These are phyloP conservation scores for Heterodera schachtii DNA, from an alignment of 1,140 invertebrate species.

Conservation along the genomic window DNA sequence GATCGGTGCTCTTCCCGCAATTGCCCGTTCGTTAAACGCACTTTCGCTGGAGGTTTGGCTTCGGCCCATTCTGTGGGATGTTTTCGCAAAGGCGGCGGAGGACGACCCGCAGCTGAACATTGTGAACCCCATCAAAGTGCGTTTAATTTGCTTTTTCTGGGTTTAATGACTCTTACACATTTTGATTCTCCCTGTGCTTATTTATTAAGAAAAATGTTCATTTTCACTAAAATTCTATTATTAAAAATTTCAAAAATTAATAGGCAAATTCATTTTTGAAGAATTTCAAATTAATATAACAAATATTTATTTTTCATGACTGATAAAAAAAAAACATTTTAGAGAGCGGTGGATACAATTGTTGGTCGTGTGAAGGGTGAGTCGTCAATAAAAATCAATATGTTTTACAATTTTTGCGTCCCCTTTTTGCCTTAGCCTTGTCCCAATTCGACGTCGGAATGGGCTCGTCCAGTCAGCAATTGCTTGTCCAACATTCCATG, in stretches of 20 bases:
- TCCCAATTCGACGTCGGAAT: constrained; percentile 34
- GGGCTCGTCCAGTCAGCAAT: constrained; percentile 2
- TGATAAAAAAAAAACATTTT: background rate
- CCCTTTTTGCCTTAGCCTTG: background rate
- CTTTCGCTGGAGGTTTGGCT: constrained; percentile 31
- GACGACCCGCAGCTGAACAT: constrained; percentile 35
- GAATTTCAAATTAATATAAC: too few species aligned
- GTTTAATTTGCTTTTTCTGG: background rate
- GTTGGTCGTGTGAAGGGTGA: constrained; percentile 21
- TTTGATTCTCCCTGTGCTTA: too few species aligned
- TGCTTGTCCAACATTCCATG: constrained; percentile 23
- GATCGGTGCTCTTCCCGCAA: constrained; percentile 35
- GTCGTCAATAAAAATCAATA: background rate
- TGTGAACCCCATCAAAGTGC: constrained; percentile 8
- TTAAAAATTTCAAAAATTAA: too few species aligned
- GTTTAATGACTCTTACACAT: too few species aligned
- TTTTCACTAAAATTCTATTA: too few species aligned
- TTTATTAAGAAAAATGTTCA: too few species aligned
- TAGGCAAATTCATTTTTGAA: too few species aligned
- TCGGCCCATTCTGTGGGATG: constrained; percentile 43
- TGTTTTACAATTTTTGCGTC: constrained; percentile 28
- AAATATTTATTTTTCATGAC: background rate
- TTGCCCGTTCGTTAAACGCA: constrained; percentile 32
- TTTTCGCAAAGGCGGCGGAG: constrained; percentile 36
- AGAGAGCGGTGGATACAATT: constrained; percentile 26